Base-by-base conservation (phyloP, 2,888 invertebrate genomes). In the Eudemis profundana region DNA sequence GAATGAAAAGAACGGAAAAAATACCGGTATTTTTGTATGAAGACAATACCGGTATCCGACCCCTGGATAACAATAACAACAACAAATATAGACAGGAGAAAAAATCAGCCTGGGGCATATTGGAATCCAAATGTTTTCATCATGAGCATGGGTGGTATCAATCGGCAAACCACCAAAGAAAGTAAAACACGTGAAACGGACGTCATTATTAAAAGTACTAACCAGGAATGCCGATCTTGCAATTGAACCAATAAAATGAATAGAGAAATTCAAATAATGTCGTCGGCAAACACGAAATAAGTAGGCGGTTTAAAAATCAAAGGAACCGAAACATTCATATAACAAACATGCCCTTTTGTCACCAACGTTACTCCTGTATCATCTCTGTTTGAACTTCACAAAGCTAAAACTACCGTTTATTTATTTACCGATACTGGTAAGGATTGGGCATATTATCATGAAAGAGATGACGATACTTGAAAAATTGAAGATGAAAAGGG, bases 261-360 rank as follows among this genome's bases (percentile, higher is more conserved):
- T 75, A 77, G 74, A 77, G 75, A 77, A 78, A 80, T 77, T 75
- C 74, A 79, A 82, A 85, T 72, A 79, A 75, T 72, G 75, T 71
- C 71, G 78, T 74, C 78, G 74, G 72, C 75, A 77, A 76, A 82
- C 77, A 78, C 46, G 46, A 62, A 27, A 14, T 79, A 79, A 79
- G 77, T 82, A 75, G 79, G 73, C 74, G 78, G 72, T 69, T 74
- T 71, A 57, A 12, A 74, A 81, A 81, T 84, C 79, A 86, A 86
- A 87, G 77, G 71, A n/a, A 70, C 84, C 84, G 81, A 87, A 87
- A 78, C 81, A 85, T 87, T 84, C 79, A 73, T 72, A 80, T 73
- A 69, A 67, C 79, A 86, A 88, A 89, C 79, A 82, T 64, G 63
- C 66, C 68, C 74, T 71, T 79, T 81, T 82, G 81, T 83, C 69